Conservation (phyloP, 2,888 invertebrate genomes). For the Coleophora flavipennella region DNA sequence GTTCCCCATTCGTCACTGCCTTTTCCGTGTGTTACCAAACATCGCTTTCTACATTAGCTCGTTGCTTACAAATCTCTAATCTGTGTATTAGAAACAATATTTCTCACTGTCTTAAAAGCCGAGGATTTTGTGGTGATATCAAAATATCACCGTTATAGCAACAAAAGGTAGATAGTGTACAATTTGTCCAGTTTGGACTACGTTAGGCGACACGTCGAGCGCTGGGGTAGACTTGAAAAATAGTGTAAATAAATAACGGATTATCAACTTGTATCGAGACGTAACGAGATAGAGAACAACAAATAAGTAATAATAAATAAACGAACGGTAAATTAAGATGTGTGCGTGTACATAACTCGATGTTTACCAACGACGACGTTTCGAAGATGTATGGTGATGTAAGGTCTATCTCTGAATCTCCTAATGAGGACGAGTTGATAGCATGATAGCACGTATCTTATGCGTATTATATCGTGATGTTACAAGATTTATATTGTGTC, state of each 20-base stretch:
- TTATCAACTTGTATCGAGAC: slow-evolving; percentile 61
- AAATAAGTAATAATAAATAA: slow-evolving; percentile 58
- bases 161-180: slow-evolving; percentile 53
- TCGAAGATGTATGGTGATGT: slow-evolving; percentile 18
- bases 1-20: slow-evolving; percentile 40
- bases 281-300: slow-evolving; percentile 55
- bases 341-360: too few species aligned
- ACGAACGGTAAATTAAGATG: slow-evolving; percentile 58
- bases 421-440: slow-evolving; percentile 27
- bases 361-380: slow-evolving; percentile 21
- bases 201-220: slow-evolving; percentile 54
- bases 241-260: slow-evolving; percentile 64
- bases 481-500: too few species aligned
- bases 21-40: slow-evolving; percentile 24
- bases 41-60: slow-evolving; percentile 48
- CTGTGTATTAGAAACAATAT: slow-evolving; percentile 53
- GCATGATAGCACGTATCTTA: slow-evolving; percentile 21
- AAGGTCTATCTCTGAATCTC: slow-evolving; percentile 29
- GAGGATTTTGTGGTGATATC: slow-evolving; percentile 64
- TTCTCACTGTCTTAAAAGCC: slow-evolving; percentile 50
- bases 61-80: slow-evolving; percentile 40
- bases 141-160: slow-evolving; percentile 59
- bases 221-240: slow-evolving; percentile 52
- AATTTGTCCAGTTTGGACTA: slow-evolving; percentile 42
- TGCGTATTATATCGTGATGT: too few species aligned